These are phyloP conservation scores for Gasterosteus nipponicus DNA, from an alignment of 2,113 vertebrate species.

Conservation along the genomic window DNA sequence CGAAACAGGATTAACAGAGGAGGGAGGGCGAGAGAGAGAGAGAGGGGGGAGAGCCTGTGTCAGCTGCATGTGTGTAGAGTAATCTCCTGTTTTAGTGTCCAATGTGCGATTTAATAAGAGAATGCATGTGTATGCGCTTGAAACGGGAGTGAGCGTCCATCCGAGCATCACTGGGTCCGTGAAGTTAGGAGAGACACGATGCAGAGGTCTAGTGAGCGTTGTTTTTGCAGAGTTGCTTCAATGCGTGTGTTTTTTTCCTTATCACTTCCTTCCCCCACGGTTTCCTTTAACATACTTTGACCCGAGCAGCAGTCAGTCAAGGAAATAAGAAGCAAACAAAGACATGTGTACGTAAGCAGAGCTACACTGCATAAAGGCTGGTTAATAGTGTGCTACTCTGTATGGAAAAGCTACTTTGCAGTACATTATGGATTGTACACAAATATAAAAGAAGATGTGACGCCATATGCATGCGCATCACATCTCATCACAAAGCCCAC, in stretches of 20 bases:
- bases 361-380: not conserved
- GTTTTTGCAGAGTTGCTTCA: slow-evolving; percentile 17
- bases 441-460: not conserved
- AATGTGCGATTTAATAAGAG: slow-evolving; percentile 42
- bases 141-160: slow-evolving; percentile 22
- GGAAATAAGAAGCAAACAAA: slow-evolving; percentile 6
- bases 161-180: slow-evolving; percentile 15
- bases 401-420: not conserved
- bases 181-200: slow-evolving; percentile 31
- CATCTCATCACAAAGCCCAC: not conserved
- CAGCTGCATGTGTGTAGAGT: slow-evolving; percentile 70
- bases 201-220: slow-evolving; percentile 2
- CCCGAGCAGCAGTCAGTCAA: not conserved
- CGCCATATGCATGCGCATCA: not conserved
- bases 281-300: slow-evolving; percentile 7
- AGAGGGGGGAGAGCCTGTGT: slow-evolving; percentile 53
- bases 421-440: not conserved
- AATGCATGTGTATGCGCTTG: slow-evolving; percentile 39
- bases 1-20: slow-evolving; percentile 75
- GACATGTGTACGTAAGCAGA: not conserved
- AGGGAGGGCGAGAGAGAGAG: slow-evolving; percentile 13
- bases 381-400: not conserved
- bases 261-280: slow-evolving; percentile 17
- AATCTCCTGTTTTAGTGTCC: slow-evolving; percentile 73
- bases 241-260: slow-evolving; percentile 7